phyloP scores from a whole-genome alignment of 2,797 vertebrate species.

The Pseudochirops cupreus region DNA sequence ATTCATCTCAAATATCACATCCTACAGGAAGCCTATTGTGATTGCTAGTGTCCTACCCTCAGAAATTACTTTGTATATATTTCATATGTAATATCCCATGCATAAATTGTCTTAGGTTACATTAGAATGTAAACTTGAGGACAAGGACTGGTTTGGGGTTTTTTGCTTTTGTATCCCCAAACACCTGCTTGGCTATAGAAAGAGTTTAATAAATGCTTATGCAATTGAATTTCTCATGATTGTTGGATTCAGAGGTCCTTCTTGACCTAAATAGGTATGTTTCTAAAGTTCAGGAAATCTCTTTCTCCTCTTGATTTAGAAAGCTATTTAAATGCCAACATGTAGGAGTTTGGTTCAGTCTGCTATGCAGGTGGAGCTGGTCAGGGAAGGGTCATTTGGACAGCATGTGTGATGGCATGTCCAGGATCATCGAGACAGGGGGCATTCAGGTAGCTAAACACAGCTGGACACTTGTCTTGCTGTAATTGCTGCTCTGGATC shows the following conservation, averaged over 20 bases:
- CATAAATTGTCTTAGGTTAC: background rate
- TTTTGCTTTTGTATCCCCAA: background rate
- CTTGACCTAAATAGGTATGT: background rate
- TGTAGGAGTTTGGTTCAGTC: background rate
- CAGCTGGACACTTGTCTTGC: background rate
- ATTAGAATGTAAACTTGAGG: background rate
- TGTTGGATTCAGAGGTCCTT: background rate
- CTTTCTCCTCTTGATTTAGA: background rate
- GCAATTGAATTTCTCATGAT: background rate
- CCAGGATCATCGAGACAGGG: background rate
- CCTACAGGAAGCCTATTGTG: background rate
- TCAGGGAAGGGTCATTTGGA: background rate
- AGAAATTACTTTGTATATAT: background rate
- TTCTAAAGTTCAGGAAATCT: background rate
- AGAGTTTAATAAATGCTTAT: background rate
- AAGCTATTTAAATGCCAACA: background rate
- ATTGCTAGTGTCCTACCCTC: background rate
- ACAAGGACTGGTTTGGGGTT: background rate
- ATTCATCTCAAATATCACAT: background rate
- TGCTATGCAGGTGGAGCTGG: background rate
- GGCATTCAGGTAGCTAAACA: background rate
- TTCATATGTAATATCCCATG: background rate
- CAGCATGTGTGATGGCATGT: background rate
- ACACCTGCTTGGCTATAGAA: background rate
- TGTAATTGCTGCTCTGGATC: background rate